These are phyloP conservation scores for Tetropium fuscum DNA, from an alignment of 2,888 invertebrate species.

Conservation along the genomic window DNA sequence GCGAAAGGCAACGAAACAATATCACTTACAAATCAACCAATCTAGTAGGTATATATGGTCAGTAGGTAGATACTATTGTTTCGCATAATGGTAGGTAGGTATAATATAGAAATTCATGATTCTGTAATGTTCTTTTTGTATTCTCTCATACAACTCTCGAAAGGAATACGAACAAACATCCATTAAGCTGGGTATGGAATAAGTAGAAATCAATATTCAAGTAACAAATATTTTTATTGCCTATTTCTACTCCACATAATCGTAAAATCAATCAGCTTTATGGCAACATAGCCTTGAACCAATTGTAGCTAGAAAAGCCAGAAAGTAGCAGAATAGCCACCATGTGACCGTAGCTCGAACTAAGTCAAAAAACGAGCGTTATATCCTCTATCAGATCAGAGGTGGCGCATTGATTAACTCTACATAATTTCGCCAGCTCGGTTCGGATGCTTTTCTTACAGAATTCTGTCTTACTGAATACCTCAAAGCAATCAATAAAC, in stretches of 20 bases:
- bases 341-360: too few relatives aligned
- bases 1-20: too few relatives aligned
- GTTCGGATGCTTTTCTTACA: slow-evolving; percentile 6
- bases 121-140: too few relatives aligned
- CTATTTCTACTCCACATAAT: slow-evolving; percentile 16
- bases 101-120: too few relatives aligned
- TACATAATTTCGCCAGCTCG: not conserved
- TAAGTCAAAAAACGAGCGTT: too few relatives aligned
- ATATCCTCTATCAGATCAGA: slow-evolving; percentile 7
- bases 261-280: slow-evolving; percentile 26
- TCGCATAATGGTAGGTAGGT: too few relatives aligned
- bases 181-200: not conserved
- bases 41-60: too few relatives aligned
- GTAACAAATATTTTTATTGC: slow-evolving; percentile 26
- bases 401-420: slow-evolving; percentile 20
- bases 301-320: not conserved
- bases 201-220: slow-evolving; percentile 10
- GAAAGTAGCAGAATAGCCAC: too few relatives aligned
- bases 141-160: too few relatives aligned
- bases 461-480: slow-evolving; percentile 24
- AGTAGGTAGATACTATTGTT: too few relatives aligned
- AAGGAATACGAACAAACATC: not conserved
- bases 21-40: too few relatives aligned
- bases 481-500: slow-evolving; percentile 39
- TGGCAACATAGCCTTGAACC: slow-evolving; percentile 22